Conservation (phyloP, 2,888 invertebrate genomes). For the Hoplodrina blanda region DNA sequence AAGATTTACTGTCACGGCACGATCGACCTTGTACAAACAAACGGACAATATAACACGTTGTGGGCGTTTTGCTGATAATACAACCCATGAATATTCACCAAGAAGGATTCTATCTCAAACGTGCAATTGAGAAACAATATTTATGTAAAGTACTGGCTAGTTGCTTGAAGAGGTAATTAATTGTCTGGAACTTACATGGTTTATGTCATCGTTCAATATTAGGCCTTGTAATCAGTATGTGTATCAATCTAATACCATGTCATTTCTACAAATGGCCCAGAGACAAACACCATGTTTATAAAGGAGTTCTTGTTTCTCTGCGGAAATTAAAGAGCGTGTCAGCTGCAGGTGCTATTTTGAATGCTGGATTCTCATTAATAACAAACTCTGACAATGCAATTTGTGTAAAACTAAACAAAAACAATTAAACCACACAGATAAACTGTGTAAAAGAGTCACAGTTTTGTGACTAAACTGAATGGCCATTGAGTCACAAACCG, state of each 20-base stretch:
- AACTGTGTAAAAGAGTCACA: neutral
- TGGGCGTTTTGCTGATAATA: constrained; percentile 49
- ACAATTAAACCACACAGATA: neutral
- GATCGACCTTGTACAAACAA: constrained; percentile 68
- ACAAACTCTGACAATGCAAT: constrained; percentile 19
- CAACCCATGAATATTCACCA: constrained; percentile 69
- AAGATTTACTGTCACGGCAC: constrained; percentile 29
- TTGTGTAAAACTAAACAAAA: neutral
- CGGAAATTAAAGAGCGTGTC: constrained; percentile 39
- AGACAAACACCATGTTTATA: constrained; percentile 20
- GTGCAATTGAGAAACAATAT: constrained; percentile 30
- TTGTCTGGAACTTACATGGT: neutral
- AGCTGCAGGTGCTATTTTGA: constrained; percentile 10
- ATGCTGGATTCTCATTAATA: constrained; percentile 33
- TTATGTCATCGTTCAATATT: no score
- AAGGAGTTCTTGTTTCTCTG: constrained; percentile 40
- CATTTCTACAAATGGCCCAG: no score
- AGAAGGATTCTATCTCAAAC: constrained; percentile 69
- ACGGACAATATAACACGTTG: constrained; percentile 52
- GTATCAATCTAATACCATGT: no score
- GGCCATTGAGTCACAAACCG: constrained; percentile 12
- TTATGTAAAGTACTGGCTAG: constrained; percentile 15
- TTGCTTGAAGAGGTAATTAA: constrained; percentile 1
- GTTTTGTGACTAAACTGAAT: neutral
- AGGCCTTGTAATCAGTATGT: no score